A percentile compares a stretch with the other conserved stretches of the same genome.
phyloP scores from a whole-genome alignment of 2,113 vertebrate genomes.

The Rhodinocichla rosea region DNA sequence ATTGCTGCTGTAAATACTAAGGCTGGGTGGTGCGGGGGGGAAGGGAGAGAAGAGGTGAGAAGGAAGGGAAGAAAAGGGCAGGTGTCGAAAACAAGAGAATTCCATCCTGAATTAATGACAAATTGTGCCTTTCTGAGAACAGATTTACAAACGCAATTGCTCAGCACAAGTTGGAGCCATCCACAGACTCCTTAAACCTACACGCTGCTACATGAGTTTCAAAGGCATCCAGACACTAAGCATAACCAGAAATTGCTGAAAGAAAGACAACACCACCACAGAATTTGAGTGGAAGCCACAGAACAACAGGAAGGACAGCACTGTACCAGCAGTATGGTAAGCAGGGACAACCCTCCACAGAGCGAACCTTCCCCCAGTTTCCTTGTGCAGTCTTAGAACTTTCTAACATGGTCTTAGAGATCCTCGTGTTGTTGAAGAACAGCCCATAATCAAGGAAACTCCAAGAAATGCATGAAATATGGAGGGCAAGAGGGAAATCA shows the following conservation, averaged over 20 bases:
- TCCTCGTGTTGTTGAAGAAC: background rate
- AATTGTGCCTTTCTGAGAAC: background rate
- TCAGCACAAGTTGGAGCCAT: background rate
- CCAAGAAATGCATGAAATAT: background rate
- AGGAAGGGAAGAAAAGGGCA: background rate
- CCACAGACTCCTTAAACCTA: background rate
- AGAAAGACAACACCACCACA: background rate
- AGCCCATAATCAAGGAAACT: background rate
- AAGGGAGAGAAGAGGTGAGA: fast-evolving
- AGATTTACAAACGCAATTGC: background rate
- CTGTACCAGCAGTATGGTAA: background rate
- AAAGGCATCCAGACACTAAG: background rate
- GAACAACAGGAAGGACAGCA: background rate
- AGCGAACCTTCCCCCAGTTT: background rate
- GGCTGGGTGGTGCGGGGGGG: fast-evolving
- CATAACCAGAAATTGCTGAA: background rate
- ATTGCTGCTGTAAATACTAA: background rate
- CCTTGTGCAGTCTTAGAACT: background rate
- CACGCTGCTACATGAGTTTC: background rate
- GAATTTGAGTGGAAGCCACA: background rate
- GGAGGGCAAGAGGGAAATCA: background rate
- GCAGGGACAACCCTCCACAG: background rate
- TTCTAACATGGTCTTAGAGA: background rate
- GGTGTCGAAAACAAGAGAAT: background rate
- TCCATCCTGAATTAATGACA: background rate